phyloP scores from a whole-genome alignment of 2,888 invertebrate genomes.

The Galerucella calmariensis region DNA sequence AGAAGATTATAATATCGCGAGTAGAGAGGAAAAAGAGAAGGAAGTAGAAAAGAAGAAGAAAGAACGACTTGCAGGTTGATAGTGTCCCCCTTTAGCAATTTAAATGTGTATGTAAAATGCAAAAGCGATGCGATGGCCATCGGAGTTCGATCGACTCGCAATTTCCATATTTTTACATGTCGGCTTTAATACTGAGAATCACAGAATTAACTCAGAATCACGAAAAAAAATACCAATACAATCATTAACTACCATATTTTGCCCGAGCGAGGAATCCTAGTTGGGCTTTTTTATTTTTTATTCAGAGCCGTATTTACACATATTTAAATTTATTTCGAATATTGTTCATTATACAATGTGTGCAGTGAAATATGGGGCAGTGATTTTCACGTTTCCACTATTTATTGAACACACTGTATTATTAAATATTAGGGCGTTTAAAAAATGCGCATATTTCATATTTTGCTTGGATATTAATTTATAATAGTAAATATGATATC shows the following conservation, averaged over 20 bases:
- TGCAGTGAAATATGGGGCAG: no score
- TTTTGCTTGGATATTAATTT: no score
- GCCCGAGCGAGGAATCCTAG: slow-evolving; percentile 23
- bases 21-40: slow-evolving; percentile 42
- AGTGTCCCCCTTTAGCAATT: slow-evolving; percentile 67
- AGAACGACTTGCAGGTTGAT: slow-evolving; percentile 62
- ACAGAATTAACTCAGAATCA: slow-evolving; percentile 32
- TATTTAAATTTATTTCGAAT: neutral
- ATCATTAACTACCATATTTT: slow-evolving; percentile 35
- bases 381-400: no score
- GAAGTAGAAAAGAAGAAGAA: slow-evolving; percentile 40
- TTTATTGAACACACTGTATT: no score
- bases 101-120: slow-evolving; percentile 65
- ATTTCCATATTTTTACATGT: slow-evolving; percentile 61
- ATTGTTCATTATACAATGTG: no score
- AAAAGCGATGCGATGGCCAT: slow-evolving; percentile 61
- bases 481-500: no score
- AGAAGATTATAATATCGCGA: slow-evolving; percentile 65
- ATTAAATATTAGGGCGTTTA: no score
- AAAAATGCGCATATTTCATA: no score
- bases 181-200: slow-evolving; percentile 46
- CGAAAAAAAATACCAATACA: slow-evolving; percentile 28
- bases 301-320: neutral
- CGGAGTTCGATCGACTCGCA: slow-evolving; percentile 44
- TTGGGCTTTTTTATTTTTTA: slow-evolving; percentile 7